Conservation (phyloP, 2,113 vertebrate genomes). For the Notarius quadriscutis region DNA sequence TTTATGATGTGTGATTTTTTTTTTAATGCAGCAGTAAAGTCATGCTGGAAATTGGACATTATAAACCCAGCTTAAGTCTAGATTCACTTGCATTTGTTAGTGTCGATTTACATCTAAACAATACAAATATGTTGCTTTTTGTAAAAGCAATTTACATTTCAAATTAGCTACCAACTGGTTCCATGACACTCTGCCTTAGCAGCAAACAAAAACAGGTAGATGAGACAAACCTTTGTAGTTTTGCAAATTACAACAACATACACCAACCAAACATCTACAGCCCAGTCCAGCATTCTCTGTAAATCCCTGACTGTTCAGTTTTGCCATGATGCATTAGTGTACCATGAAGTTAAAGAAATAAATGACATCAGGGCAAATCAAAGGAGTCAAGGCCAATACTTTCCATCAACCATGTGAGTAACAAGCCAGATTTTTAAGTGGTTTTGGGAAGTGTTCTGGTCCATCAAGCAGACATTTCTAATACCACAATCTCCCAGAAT, state of each 20-base stretch:
- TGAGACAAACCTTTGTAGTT: neutral
- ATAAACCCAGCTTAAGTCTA: neutral
- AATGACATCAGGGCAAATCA: constrained; percentile 15
- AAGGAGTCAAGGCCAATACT: neutral
- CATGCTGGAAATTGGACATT: neutral
- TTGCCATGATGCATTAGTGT: neutral
- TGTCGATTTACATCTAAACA: constrained; percentile 4
- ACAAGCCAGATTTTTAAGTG: constrained; percentile 31
- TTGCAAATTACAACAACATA: neutral
- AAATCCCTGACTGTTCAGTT: neutral
- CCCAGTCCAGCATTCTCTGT: constrained; percentile 7
- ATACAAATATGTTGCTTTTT: neutral
- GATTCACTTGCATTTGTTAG: neutral
- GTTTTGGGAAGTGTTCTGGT: constrained; percentile 27
- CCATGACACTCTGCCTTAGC: neutral
- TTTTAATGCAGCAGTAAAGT: neutral
- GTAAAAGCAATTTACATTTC: constrained; percentile 20
- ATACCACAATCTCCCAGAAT: constrained; percentile 42
- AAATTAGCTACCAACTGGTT: constrained; percentile 9
- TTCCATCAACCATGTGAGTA: constrained; percentile 16
- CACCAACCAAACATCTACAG: neutral
- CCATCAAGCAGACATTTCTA: constrained; percentile 44
- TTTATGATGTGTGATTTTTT: neutral
- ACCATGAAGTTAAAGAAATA: neutral
- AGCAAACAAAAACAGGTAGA: constrained; percentile 17